Conservation (phyloP, 2,797 vertebrate species). For the Anas capensis region DNA sequence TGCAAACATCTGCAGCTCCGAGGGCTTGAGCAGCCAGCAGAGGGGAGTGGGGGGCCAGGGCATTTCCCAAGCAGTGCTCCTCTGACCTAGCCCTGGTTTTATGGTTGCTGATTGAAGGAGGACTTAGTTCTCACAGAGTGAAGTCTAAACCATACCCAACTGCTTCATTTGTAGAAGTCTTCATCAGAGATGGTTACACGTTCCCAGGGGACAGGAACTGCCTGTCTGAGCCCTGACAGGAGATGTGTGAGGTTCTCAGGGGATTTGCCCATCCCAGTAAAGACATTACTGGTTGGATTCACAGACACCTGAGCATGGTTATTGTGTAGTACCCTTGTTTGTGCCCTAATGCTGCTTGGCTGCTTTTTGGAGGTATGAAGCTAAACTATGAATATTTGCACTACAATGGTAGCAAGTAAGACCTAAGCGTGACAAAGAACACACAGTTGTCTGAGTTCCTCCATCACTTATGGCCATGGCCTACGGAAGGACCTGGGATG, state of each 20-base stretch:
- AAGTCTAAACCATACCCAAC: background rate
- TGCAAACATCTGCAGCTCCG: background rate
- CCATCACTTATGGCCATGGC: background rate
- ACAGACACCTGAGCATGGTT: background rate
- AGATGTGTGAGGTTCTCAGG: background rate
- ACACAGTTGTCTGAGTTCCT: background rate
- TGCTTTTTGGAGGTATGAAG: background rate
- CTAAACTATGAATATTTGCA: background rate
- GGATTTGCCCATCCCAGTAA: background rate
- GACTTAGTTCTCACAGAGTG: fast-evolving
- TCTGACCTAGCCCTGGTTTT: background rate
- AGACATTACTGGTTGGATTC: fast-evolving
- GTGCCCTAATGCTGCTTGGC: background rate
- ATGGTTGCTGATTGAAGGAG: background rate
- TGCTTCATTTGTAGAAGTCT: background rate
- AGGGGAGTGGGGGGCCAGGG: background rate
- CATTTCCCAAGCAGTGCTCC: background rate
- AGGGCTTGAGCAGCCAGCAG: background rate
- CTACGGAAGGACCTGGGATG: background rate
- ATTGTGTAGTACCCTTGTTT: background rate
- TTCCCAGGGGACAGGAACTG: background rate
- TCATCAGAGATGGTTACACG: background rate
- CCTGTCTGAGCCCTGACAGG: background rate
- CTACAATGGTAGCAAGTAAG: background rate
- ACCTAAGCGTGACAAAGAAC: background rate